Evolutionary conservation across 2,888 invertebrate species (phyloP), one percentile per base, ranked within the genome.

Genomic region (Hydrotaea cyrtoneurina): DNA sequence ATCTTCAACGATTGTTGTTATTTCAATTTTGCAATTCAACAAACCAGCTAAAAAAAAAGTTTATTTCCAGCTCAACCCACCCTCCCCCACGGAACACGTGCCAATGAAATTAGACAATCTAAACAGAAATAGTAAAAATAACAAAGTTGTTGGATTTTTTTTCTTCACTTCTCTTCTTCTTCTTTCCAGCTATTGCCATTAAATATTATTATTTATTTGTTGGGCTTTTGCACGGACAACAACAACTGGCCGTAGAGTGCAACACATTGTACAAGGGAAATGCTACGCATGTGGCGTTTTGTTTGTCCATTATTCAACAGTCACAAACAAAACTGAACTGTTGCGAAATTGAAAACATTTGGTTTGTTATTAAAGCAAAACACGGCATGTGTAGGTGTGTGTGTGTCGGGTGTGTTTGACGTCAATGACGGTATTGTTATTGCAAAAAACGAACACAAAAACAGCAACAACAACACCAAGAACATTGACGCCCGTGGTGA

Each of bases 141-240:
- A 31, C 31, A 31, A 31, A 31, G 39, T 43, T 43, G 2, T 43
- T 3, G 15, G n/a, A n/a, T n/a, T 2, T 43, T 7, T 13, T 43
- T 3, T 43, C 11, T 3, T 13, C 5, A 43, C 1, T 1, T 43
- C 15, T 43, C 43, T 31, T 31, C 31, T 39, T 39, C n/a, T n/a
- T n/a, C n/a, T n/a, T n/a, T n/a, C n/a, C n/a, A n/a, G 39, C 39
- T 39, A 31, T 4, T 31, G n/a, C 50, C n/a, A 15, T n/a, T 50
- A n/a, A 50, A 50, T 39, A 39, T n/a, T 50, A 50, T n/a, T n/a
- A 50, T 43, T 50, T 50, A 50, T 50, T 50, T 50, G 50, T 50
- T n/a, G 1, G 8, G n/a, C 4, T n/a, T n/a, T n/a, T n/a, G n/a
- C n/a, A n/a, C n/a, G n/a, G n/a, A 50, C 3, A 11, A 15, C 43